A percentile compares a stretch with the other conserved stretches of the same genome.
Evolutionary conservation across 2,113 vertebrate genomes (phyloP).

Genomic region (Labeo catla): DNA sequence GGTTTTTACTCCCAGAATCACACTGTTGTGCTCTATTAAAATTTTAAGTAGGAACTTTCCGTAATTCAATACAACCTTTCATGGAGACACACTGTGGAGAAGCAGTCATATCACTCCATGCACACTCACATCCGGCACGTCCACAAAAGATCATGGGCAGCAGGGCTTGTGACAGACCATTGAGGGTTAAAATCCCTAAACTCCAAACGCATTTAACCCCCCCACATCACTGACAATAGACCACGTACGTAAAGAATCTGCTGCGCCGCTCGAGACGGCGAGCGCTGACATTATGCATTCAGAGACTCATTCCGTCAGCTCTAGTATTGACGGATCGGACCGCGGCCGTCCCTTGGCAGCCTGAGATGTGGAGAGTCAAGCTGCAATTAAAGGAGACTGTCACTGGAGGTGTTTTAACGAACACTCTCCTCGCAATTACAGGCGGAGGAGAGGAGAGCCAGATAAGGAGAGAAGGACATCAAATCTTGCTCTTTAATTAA

Average conservation of each 20-base stretch:
- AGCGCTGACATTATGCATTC: constrained; percentile 38
- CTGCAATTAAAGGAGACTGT: constrained; percentile 54
- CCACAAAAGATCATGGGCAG: neutral
- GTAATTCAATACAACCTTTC: neutral
- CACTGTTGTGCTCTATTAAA: neutral
- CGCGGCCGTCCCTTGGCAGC: constrained; percentile 30
- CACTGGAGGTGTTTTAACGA: constrained; percentile 46
- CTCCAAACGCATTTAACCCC: constrained; percentile 46
- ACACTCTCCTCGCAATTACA: constrained; percentile 35
- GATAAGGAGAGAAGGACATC: constrained; percentile 31
- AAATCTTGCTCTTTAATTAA: constrained; percentile 38
- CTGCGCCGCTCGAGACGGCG: neutral
- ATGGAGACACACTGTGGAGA: neutral
- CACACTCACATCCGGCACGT: neutral
- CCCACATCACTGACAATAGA: constrained; percentile 24
- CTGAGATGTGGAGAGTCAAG: constrained; percentile 39
- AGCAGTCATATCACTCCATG: neutral
- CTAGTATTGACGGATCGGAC: constrained; percentile 32
- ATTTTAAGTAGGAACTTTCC: neutral
- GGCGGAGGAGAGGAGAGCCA: neutral
- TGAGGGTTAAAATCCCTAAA: constrained; percentile 28
- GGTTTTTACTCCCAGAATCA: neutral
- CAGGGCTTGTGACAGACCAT: neutral
- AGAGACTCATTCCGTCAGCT: constrained; percentile 17
- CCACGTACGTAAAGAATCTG: neutral